A percentile compares a stretch with the other conserved stretches of the same genome.
Conservation (phyloP, 2,113 vertebrate genomes). For the Colaptes auratus region DNA sequence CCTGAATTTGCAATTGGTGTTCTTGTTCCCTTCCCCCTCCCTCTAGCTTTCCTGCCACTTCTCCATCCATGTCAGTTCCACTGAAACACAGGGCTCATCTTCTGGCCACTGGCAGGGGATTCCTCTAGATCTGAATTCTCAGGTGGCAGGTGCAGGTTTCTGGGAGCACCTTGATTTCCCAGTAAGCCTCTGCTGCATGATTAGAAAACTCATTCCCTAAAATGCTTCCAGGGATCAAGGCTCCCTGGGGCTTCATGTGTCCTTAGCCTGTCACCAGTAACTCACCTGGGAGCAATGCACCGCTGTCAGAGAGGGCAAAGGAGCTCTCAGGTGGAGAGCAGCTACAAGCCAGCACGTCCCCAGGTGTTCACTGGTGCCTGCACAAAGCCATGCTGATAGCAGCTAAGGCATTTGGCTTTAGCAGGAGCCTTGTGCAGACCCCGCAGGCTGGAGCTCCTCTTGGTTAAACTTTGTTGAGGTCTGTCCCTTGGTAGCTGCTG, state of each 20-base stretch:
- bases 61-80: rapidly evolving
- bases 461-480: not conserved
- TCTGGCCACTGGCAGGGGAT: not conserved
- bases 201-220: not conserved
- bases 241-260: rapidly evolving
- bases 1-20: not conserved
- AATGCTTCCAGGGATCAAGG: not conserved
- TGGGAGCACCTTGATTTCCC: not conserved
- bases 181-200: not conserved
- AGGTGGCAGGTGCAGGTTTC: not conserved
- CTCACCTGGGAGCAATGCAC: rapidly evolving
- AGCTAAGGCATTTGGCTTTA: not conserved
- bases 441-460: not conserved
- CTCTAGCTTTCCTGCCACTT: not conserved
- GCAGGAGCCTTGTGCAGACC: not conserved
- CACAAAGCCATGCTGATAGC: not conserved
- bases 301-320: not conserved
- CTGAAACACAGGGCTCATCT: rapidly evolving
- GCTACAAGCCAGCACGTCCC: not conserved
- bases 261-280: not conserved
- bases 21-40: not conserved
- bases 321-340: not conserved
- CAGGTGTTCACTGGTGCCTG: not conserved
- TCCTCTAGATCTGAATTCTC: not conserved
- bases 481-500: not conserved